Percentiles rank a stretch among this genome's conserved stretches.
These are phyloP conservation scores for Drosophila limbata DNA, from an alignment of 2,888 invertebrate genomes.

Conservation along the genomic window DNA sequence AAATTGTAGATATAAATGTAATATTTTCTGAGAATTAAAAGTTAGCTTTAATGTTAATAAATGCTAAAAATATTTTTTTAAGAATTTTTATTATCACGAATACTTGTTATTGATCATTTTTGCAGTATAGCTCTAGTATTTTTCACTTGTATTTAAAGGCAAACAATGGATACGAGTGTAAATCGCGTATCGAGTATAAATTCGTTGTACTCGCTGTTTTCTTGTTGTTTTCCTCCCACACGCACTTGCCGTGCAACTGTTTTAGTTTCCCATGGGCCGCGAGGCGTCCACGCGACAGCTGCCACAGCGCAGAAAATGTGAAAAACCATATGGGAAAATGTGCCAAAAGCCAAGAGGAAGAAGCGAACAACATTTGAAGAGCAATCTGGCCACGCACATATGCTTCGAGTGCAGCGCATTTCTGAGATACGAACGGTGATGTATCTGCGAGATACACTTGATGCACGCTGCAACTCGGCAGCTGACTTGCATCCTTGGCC, in stretches of 20 bases:
- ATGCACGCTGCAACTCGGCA: conserved; percentile 49
- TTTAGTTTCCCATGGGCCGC: conserved; percentile 53
- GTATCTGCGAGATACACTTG: conserved; percentile 62
- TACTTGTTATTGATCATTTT: too few species aligned
- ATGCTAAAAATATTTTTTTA: not conserved
- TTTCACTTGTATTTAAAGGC: too few species aligned
- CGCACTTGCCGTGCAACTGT: conserved; percentile 57
- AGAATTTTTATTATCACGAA: not conserved
- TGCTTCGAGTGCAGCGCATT: conserved; percentile 32
- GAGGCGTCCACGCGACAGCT: conserved; percentile 68
- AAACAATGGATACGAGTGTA: not conserved
- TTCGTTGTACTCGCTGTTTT: not conserved
- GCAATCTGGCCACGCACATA: conserved; percentile 70
- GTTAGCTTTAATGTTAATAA: too few species aligned
- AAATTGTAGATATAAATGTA: too few species aligned
- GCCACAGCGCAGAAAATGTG: conserved; percentile 52
- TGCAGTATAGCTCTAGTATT: not conserved
- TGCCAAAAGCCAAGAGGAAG: conserved; percentile 54
- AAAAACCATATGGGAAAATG: conserved; percentile 75
- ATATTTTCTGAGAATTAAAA: too few species aligned
- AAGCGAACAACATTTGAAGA: conserved; percentile 14
- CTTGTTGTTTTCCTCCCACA: conserved; percentile 10
- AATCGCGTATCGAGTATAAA: conserved; percentile 1
- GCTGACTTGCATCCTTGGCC: conserved; percentile 77
- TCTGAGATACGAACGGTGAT: conserved; percentile 30